Conservation (phyloP, 2,888 invertebrate species). For the Ornithoptera alexandrae region DNA sequence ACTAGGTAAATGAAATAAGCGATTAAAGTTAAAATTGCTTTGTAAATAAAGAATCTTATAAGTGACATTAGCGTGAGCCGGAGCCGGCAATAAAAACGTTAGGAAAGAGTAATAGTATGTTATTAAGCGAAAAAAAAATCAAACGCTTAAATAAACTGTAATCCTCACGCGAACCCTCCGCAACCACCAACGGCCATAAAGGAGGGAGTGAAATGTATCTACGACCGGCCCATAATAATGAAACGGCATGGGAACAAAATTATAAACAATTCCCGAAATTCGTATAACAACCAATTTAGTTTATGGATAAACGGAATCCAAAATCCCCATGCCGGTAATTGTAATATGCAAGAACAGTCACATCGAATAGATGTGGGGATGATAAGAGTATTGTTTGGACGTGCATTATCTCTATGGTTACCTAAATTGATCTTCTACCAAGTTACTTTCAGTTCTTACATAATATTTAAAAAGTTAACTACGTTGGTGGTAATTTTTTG, state of each 20-base stretch:
- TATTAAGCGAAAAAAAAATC: slow-evolving; percentile 40
- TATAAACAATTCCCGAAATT: slow-evolving; percentile 70
- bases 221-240: slow-evolving; percentile 39
- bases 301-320: slow-evolving; percentile 61
- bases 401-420: slow-evolving; percentile 62
- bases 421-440: slow-evolving; percentile 29
- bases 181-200: slow-evolving; percentile 37
- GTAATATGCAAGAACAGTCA: slow-evolving; percentile 52
- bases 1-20: too few relatives aligned
- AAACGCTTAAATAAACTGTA: slow-evolving; percentile 32
- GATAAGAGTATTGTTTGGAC: slow-evolving; percentile 66
- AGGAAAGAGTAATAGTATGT: slow-evolving; percentile 36
- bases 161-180: slow-evolving; percentile 43
- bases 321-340: slow-evolving; percentile 49
- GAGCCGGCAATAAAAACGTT: slow-evolving; percentile 26
- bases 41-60: slow-evolving; percentile 4
- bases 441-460: too few relatives aligned
- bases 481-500: too few relatives aligned
- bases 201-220: slow-evolving; percentile 59
- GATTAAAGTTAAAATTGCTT: not conserved
- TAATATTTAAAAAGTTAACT: too few relatives aligned
- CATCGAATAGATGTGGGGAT: slow-evolving; percentile 55
- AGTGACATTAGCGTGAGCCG: slow-evolving; percentile 15
- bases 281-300: slow-evolving; percentile 62
- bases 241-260: slow-evolving; percentile 63